A percentile compares a stretch with the other conserved stretches of the same genome.
These are phyloP conservation scores for Lomographa bimaculata DNA, from an alignment of 2,888 invertebrate genomes.

Conservation along the genomic window DNA sequence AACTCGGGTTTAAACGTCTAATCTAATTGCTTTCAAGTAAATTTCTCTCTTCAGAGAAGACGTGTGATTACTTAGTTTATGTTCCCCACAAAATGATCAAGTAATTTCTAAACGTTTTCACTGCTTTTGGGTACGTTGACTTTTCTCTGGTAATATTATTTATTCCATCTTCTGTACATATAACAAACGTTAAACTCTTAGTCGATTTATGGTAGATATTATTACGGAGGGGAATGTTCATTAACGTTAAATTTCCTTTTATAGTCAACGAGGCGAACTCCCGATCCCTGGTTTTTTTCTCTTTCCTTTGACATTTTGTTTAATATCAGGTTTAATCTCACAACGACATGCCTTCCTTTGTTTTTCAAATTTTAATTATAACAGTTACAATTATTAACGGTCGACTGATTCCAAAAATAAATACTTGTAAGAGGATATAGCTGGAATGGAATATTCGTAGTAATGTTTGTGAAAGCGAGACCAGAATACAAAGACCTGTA, in stretches of 20 bases:
- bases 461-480: constrained; percentile 25
- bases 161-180: constrained; percentile 22
- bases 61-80: no score
- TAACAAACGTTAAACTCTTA: constrained; percentile 25
- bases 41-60: constrained; percentile 2
- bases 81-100: no score
- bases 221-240: constrained; percentile 43
- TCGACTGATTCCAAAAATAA: constrained; percentile 14
- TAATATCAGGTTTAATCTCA: constrained; percentile 37
- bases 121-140: no score
- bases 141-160: constrained; percentile 22
- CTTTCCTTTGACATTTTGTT: constrained; percentile 40
- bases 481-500: constrained; percentile 20
- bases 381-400: constrained; percentile 16
- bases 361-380: constrained; percentile 29
- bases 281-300: constrained; percentile 30
- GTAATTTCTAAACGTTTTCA: no score
- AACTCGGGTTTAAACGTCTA: constrained; percentile 3
- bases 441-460: constrained; percentile 21
- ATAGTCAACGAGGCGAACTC: constrained; percentile 39
- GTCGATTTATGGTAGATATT: constrained; percentile 33
- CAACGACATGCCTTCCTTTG: constrained; percentile 24
- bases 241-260: constrained; percentile 49
- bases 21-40: constrained; percentile 24
- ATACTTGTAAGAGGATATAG: constrained; percentile 15